These are phyloP conservation scores for Gallinago jamesoni DNA, from an alignment of 2,113 vertebrate genomes.

Conservation along the genomic window DNA sequence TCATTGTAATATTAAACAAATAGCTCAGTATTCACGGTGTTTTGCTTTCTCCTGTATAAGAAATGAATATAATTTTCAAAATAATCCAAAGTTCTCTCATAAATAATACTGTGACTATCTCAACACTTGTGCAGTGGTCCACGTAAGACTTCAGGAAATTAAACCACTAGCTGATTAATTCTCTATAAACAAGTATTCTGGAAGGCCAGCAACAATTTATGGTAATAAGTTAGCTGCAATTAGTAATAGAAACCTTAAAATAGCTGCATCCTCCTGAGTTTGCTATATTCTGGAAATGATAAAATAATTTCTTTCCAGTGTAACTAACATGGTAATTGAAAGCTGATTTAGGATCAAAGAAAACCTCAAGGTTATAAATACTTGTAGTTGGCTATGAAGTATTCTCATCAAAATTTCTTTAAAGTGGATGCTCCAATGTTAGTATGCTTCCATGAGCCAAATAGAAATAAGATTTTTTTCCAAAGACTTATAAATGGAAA, in stretches of 20 bases:
- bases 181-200: conserved; percentile 41
- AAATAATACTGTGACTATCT: neutral
- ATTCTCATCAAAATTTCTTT: neutral
- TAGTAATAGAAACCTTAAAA: conserved; percentile 72
- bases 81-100: neutral
- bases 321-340: conserved; percentile 75
- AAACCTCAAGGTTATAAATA: conserved; percentile 71
- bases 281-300: conserved; percentile 61
- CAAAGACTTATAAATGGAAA: neutral
- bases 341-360: conserved; percentile 74
- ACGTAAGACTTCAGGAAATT: neutral
- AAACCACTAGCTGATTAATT: neutral
- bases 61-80: neutral
- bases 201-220: conserved; percentile 59
- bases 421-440: neutral
- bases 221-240: conserved; percentile 69
- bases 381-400: conserved; percentile 50
- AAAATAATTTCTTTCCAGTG: conserved; percentile 8
- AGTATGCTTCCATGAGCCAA: neutral
- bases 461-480: neutral
- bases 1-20: neutral
- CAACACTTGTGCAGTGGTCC: neutral
- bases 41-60: neutral
- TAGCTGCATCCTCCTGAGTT: conserved; percentile 63
- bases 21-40: neutral